phyloP scores from a whole-genome alignment of 2,113 vertebrate species.

The Pongo pygmaeus region DNA sequence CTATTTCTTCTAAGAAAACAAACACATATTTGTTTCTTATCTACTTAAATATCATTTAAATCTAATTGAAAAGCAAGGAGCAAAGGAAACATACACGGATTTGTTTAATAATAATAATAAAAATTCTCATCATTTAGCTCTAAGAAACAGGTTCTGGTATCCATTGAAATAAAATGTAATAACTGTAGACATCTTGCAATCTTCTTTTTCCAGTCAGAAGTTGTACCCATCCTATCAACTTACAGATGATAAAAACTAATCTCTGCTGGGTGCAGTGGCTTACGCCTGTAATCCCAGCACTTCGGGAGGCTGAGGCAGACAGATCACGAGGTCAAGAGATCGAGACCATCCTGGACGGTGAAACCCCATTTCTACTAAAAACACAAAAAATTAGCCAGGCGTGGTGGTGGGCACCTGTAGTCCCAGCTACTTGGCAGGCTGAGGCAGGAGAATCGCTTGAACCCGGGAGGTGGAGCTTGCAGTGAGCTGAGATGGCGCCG shows the following conservation, averaged over 20 bases:
- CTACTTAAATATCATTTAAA: slow-evolving; percentile 1
- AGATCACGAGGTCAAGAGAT: too few relatives aligned
- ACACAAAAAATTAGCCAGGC: too few relatives aligned
- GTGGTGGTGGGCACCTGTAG: too few relatives aligned
- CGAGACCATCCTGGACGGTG: too few relatives aligned
- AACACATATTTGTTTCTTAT: not conserved
- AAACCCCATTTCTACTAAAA: too few relatives aligned
- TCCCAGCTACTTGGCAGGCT: too few relatives aligned
- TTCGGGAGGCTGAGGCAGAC: too few relatives aligned
- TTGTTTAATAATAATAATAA: not conserved
- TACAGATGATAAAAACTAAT: not conserved
- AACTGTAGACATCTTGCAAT: not conserved
- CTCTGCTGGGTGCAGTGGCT: not conserved
- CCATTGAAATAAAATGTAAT: not conserved
- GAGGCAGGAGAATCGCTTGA: too few relatives aligned
- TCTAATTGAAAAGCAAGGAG: slow-evolving; percentile 2
- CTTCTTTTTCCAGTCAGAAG: not conserved
- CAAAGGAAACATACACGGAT: not conserved
- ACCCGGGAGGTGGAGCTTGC: too few relatives aligned
- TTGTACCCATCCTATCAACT: not conserved
- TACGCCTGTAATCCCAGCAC: too few relatives aligned
- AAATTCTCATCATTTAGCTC: not conserved
- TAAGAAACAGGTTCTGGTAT: slow-evolving; percentile 2
- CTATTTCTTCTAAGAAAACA: not conserved
- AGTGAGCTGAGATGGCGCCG: too few relatives aligned